Evolutionary conservation across 2,888 invertebrate genomes (phyloP), one percentile per base, ranked within the genome.

Genomic region (Sminthurides aquaticus): DNA sequence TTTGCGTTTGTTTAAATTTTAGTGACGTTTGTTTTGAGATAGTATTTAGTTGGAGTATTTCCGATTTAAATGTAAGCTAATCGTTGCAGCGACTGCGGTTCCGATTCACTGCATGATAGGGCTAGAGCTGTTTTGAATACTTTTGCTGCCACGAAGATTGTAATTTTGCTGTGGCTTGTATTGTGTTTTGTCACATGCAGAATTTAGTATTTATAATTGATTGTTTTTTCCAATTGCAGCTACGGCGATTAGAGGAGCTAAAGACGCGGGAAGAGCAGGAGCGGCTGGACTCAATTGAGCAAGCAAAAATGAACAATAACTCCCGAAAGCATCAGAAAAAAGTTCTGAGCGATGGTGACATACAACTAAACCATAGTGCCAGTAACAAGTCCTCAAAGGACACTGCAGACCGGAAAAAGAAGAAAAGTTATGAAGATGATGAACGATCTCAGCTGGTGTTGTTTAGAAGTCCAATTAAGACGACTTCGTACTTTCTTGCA

Each of bases 381-480:
- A 52, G 43, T 54, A 61, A 60, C 25, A 20, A 55, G 26, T 26
- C 22, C 8, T 3, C 26, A 56, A 56, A 62, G 49, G 55, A 66
- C 25, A 55, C 24, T 26, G 54, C 54, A 27, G 62, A 64, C 11
- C 48, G 29, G 18, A 57, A 49, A 25, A 63, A 63, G 54, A 65
- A 60, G 48, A 62, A 28, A 26, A 60, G 64, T 49, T 25, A 57
- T 22, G 55, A 65, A 24, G 59, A 55, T 76, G 77, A 84, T 78
- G 87, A 89, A 79, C 79, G 85, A 75, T 79, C 85, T 79, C 76
- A 80, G 70, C 77, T 91, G 71, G 90, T 92, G 69, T 79, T 94
- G 71, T 91, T 91, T 91, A 84, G 87, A 76, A 84, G 85, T 75
- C 93, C 94, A 8, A 74, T 91, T 68, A 84, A 82, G 76, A 92